A percentile compares a stretch with the other conserved stretches of the same genome.
phyloP scores from a whole-genome alignment of 1,140 invertebrate species.

The Drosophila orena region DNA sequence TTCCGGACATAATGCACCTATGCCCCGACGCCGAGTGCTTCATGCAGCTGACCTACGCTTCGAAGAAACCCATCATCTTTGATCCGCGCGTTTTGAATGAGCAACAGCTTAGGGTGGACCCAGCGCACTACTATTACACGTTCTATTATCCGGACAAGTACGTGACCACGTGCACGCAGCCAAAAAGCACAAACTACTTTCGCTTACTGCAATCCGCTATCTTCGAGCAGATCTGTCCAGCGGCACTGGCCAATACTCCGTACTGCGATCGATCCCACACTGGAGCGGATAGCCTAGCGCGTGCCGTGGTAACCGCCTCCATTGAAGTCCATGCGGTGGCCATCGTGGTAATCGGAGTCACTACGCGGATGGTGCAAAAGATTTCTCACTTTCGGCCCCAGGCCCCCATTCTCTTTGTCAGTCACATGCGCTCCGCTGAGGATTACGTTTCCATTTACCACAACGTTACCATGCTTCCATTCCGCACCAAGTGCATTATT shows the following conservation, averaged over 20 bases:
- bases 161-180: conserved; percentile 31
- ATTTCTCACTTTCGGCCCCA: conserved; percentile 71
- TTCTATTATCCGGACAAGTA: conserved; percentile 80
- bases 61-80: conserved; percentile 73
- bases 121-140: conserved; percentile 56
- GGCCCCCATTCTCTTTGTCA: conserved; percentile 66
- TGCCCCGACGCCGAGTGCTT: conserved; percentile 64
- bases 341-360: conserved; percentile 66
- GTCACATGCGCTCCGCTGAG: conserved; percentile 67
- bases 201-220: conserved; percentile 57
- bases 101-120: conserved; percentile 57
- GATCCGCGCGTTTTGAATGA: conserved; percentile 46
- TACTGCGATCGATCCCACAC: conserved; percentile 69
- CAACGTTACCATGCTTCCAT: conserved; percentile 71
- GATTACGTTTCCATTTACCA: conserved; percentile 67
- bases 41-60: conserved; percentile 48
- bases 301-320: conserved; percentile 54
- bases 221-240: conserved; percentile 50
- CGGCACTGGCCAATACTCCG: conserved; percentile 38
- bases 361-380: conserved; percentile 75
- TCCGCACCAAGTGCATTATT: conserved; percentile 13
- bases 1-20: conserved; percentile 59
- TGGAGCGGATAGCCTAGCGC: conserved; percentile 69
- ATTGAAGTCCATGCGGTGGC: conserved; percentile 60
- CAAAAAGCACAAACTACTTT: conserved; percentile 35